These are phyloP conservation scores for Saimiri boliviensis DNA, from an alignment of 2,113 vertebrate species.

Conservation along the genomic window DNA sequence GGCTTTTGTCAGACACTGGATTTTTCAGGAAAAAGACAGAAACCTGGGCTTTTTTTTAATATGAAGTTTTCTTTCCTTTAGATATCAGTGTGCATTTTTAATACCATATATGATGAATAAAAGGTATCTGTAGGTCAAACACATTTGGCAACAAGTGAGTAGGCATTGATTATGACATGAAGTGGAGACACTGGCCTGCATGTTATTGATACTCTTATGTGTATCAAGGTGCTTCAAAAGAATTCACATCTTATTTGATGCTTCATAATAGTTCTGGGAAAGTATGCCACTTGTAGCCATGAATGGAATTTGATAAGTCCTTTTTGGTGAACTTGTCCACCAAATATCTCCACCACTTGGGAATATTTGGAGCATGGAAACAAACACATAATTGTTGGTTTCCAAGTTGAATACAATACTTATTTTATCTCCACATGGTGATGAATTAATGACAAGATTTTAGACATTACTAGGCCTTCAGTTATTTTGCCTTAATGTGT, in stretches of 20 bases:
- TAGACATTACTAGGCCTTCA: neutral
- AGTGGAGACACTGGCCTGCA: neutral
- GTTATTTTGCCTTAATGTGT: neutral
- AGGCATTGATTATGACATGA: neutral
- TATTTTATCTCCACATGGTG: constrained; percentile 25
- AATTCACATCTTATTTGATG: neutral
- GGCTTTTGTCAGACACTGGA: neutral
- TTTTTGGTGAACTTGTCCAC: neutral
- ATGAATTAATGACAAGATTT: neutral
- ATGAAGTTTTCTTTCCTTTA: neutral
- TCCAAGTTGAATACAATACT: constrained; percentile 18
- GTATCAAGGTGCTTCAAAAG: neutral
- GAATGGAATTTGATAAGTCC: neutral
- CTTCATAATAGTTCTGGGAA: neutral
- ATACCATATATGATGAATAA: neutral
- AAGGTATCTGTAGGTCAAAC: neutral
- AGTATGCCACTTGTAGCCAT: neutral
- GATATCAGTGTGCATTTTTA: neutral
- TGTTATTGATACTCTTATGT: neutral
- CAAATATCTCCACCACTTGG: neutral
- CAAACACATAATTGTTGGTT: constrained; percentile 45
- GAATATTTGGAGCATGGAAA: constrained; percentile 9
- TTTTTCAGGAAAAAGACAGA: constrained; percentile 13
- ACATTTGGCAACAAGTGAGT: neutral
- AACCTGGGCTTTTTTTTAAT: neutral